Evolutionary conservation across 1,140 invertebrate genomes (phyloP), one percentile per base, ranked within the genome.

Genomic region (Vanessa atalanta): DNA sequence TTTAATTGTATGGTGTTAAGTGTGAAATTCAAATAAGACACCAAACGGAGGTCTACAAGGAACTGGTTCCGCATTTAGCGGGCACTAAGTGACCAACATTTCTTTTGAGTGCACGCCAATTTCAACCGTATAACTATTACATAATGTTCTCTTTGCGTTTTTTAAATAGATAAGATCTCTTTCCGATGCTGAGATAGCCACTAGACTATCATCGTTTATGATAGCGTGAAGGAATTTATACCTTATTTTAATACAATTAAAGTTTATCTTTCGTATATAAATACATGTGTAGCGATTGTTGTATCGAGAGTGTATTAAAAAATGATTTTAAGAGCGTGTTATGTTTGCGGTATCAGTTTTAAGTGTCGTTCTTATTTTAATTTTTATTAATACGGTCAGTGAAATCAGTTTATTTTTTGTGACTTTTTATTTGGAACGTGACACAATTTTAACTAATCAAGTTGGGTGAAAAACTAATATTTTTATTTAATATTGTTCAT

Each of bases 31-130:
- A 16, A 12, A 53, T 69, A 76, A 76, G 79, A 70, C 74, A 74
- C 74, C 79, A 66, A 74, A 76, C 67, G 70, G 65, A 68, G 73
- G 75, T 80, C 79, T 85, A 79, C 77, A 80, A 75, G 72, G 69
- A 87, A 87, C 85, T 81, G 85, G 85, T 87, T 85, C 75, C 75
- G 69, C 73, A 78, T 71, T 78, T 80, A 80, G 76, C 80, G 77
- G 78, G 71, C 78, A 79, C 79, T 83, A 79, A 87, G 72, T 81
- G 79, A 80, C 79, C 73, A 78, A 79, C 81, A 78, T 79, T 71
- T 63, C 47, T 57, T 20, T 60, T 14, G 53, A 31, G 48, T 50
- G 47, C 68, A 75, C 60, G 63, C 47, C 16, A 84, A 79, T 78
- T 47, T 79, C 31, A 80, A 82, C 79, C 73, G 6, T 81, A 83